Percentiles rank a stretch among this genome's conserved stretches.
Evolutionary conservation across 2,888 invertebrate genomes (phyloP).

Genomic region (Tachina grossa): DNA sequence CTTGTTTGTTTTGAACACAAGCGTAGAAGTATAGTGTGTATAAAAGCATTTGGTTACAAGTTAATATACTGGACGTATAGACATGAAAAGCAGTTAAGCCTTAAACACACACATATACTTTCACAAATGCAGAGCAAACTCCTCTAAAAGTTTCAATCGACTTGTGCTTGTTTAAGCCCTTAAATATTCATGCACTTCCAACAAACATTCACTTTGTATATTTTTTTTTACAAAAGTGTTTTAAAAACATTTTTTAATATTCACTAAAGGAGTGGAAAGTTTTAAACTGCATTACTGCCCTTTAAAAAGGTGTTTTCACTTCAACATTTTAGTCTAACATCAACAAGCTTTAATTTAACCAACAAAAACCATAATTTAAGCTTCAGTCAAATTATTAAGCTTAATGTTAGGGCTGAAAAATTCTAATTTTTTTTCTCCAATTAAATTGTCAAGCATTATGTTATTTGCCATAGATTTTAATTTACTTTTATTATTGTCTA

Average conservation of each 20-base stretch:
- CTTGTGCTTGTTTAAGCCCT: conserved; percentile 26
- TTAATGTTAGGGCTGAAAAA: too few relatives aligned
- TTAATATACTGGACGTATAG: conserved; percentile 34
- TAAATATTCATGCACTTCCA: background rate
- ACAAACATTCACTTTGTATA: conserved; percentile 14
- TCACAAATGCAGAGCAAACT: background rate
- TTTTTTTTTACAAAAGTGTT: background rate
- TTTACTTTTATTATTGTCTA: too few relatives aligned
- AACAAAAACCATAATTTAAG: background rate
- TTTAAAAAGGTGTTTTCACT: background rate
- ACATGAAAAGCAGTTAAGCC: conserved; percentile 40
- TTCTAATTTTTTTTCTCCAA: too few relatives aligned
- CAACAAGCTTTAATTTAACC: background rate
- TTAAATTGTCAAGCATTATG: too few relatives aligned
- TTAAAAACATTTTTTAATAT: conserved; percentile 14
- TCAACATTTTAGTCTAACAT: background rate
- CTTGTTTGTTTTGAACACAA: conserved; percentile 13
- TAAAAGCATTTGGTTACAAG: conserved; percentile 27
- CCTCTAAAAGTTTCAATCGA: conserved; percentile 21
- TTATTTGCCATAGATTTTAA: too few relatives aligned
- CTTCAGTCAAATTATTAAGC: background rate
- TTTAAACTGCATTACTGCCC: background rate
- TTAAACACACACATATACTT: background rate
- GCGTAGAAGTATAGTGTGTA: background rate
- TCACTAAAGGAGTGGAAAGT: background rate